Conservation (phyloP, 2,888 invertebrate genomes). For the Drosophila acutilabella region DNA sequence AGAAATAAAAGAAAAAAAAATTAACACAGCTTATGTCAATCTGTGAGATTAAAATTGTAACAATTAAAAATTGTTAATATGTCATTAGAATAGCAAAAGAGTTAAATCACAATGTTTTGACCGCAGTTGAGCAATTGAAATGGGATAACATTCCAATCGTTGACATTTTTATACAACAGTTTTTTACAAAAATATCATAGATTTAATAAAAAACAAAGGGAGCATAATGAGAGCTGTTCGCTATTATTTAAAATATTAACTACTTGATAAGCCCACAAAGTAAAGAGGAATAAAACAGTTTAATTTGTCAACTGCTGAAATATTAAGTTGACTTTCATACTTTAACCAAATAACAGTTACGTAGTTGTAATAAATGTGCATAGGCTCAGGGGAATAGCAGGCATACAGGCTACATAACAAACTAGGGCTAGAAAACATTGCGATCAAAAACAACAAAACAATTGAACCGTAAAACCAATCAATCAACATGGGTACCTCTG, state of each 20-base stretch:
- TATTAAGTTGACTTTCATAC: background rate
- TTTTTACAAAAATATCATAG: too few relatives aligned
- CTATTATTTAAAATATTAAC: too few relatives aligned
- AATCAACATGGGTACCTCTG: conserved; percentile 57
- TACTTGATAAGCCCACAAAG: too few relatives aligned
- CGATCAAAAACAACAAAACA: conserved; percentile 49
- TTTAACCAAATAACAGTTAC: background rate
- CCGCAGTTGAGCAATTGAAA: conserved; percentile 9
- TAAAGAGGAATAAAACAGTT: background rate
- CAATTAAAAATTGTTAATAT: conserved; percentile 14
- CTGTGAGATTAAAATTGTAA: conserved; percentile 15
- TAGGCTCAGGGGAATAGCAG: background rate
- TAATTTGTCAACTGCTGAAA: background rate
- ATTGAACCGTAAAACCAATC: conserved; percentile 70
- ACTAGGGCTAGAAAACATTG: conserved; percentile 27
- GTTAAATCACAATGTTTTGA: conserved; percentile 14
- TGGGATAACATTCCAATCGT: background rate
- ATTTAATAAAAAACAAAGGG: too few relatives aligned
- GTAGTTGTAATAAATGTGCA: conserved; percentile 35
- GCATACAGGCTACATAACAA: conserved; percentile 14
- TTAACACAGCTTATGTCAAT: background rate
- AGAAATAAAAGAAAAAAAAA: background rate
- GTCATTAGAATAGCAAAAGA: background rate
- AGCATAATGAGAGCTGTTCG: too few relatives aligned
- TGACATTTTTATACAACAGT: background rate